phyloP scores from a whole-genome alignment of 2,888 invertebrate genomes.

The Lottia scabra region DNA sequence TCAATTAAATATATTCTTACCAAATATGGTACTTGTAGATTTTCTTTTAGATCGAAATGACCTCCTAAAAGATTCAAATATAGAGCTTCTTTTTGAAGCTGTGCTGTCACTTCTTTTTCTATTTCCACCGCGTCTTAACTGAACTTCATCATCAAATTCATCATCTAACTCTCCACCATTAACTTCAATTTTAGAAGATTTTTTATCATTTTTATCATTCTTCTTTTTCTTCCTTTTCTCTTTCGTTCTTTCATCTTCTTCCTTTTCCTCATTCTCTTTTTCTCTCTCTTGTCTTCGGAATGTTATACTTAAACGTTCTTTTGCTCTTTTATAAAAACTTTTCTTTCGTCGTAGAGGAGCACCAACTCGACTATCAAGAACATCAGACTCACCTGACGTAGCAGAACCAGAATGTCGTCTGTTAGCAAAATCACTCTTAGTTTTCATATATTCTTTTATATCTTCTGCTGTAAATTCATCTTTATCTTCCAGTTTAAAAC shows the following conservation, averaged over 20 bases:
- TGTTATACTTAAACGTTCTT: slow-evolving; percentile 42
- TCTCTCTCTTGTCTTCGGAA: slow-evolving; percentile 35
- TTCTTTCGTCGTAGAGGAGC: slow-evolving; percentile 45
- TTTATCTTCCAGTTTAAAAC: slow-evolving; percentile 9
- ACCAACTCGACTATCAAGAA: slow-evolving; percentile 11
- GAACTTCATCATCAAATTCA: not conserved
- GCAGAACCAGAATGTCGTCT: slow-evolving; percentile 2
- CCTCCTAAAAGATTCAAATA: slow-evolving; percentile 18
- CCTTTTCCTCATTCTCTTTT: slow-evolving; percentile 21
- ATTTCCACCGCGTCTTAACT: not conserved
- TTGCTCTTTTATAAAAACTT: slow-evolving; percentile 46
- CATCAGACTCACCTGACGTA: slow-evolving; percentile 29
- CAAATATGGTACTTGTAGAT: not conserved
- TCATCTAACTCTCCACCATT: not conserved
- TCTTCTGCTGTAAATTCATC: slow-evolving; percentile 8
- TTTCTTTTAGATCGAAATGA: slow-evolving; percentile 11
- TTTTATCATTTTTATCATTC: slow-evolving; percentile 12
- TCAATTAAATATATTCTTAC: not conserved
- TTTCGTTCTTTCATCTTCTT: slow-evolving; percentile 10
- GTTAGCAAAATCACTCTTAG: not conserved
- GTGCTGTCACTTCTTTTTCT: slow-evolving; percentile 2
- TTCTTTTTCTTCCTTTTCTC: slow-evolving; percentile 14
- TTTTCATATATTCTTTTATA: slow-evolving; percentile 5
- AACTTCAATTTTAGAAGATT: not conserved
- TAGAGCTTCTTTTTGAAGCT: not conserved